Evolutionary conservation across 2,797 vertebrate genomes (phyloP).

Genomic region (Schizothorax lantsangensis): DNA sequence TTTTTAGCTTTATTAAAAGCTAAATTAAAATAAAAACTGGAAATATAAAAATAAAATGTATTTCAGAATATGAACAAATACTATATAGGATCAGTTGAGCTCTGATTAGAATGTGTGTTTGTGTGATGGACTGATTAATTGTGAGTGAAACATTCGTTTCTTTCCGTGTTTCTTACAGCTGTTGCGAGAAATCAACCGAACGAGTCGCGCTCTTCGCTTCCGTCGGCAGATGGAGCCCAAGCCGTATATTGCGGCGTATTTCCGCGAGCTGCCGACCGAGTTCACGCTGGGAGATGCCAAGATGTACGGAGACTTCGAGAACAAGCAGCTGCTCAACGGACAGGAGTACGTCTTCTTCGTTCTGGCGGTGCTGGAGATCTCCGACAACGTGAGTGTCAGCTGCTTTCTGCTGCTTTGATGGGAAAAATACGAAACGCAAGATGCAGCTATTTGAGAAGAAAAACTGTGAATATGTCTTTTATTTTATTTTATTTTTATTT

Average conservation of each 20-base stretch:
- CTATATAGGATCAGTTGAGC: neutral
- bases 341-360: constrained; percentile 99
- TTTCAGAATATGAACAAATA: neutral
- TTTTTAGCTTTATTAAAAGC: no score
- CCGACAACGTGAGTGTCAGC: constrained; percentile 90
- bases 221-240: constrained; percentile 91
- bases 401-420: neutral
- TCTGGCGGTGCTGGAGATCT: constrained; percentile 93
- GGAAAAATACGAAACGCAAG: neutral
- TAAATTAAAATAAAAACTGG: neutral
- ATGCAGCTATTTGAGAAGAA: neutral
- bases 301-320: constrained; percentile 94
- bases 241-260: constrained; percentile 96
- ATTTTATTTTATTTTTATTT: neutral
- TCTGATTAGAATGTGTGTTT: neutral
- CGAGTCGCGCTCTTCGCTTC: constrained; percentile 89
- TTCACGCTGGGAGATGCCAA: constrained; percentile 95
- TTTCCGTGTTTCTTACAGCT: constrained; percentile 78
- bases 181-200: constrained; percentile 95
- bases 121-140: constrained; percentile 7
- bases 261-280: constrained; percentile 93
- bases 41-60: neutral
- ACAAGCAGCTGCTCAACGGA: constrained; percentile 93
- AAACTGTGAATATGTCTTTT: neutral
- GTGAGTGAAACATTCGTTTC: constrained; percentile 43